phyloP scores from a whole-genome alignment of 2,113 vertebrate genomes.

The Himantopus leucocephalus region DNA sequence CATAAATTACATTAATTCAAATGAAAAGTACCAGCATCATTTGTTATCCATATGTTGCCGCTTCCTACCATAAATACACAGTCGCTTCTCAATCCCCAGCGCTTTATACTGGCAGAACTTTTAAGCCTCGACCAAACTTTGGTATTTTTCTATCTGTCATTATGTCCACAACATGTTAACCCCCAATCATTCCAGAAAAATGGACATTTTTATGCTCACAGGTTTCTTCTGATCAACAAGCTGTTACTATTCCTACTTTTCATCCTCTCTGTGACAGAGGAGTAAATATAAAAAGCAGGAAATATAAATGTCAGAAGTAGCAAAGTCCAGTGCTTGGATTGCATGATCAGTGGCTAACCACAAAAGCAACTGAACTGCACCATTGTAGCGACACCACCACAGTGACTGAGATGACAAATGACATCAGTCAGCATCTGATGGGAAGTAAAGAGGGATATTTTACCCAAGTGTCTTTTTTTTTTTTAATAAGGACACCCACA shows the following conservation, averaged over 20 bases:
- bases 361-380: neutral
- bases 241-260: neutral
- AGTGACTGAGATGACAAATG: no score
- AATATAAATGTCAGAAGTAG: neutral
- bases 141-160: neutral
- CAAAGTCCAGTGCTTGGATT: neutral
- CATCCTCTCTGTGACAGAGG: neutral
- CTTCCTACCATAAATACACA: neutral
- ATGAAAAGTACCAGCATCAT: neutral
- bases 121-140: neutral
- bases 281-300: neutral
- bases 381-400: neutral
- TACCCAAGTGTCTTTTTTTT: neutral
- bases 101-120: neutral
- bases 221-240: neutral
- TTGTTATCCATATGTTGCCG: accelerated
- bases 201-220: neutral
- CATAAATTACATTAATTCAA: neutral
- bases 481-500: neutral
- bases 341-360: neutral
- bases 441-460: neutral
- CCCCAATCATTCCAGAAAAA: neutral
- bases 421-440: neutral
- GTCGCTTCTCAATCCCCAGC: neutral
- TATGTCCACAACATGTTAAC: neutral